Base-by-base conservation (phyloP, 2,113 vertebrate species). In the Eleginops maclovinus region DNA sequence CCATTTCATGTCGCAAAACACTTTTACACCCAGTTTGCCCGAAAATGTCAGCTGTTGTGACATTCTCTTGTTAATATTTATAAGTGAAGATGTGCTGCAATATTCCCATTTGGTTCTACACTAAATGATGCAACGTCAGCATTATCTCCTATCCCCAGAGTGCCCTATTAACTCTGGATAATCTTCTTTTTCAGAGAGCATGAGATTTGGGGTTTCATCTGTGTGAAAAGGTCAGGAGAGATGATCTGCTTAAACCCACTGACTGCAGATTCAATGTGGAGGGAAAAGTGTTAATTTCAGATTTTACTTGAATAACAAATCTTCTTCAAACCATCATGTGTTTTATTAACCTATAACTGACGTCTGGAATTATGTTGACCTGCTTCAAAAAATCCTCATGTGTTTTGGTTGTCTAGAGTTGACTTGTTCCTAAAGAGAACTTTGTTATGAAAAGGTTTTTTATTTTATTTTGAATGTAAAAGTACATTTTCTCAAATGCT, bases 231-330 rank as follows among this genome's bases (percentile, higher is more conserved):
- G 7, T 36, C 31, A 36, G 31, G 31, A 36, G 31, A 8, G 31
- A 8, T 4, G 16, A 61, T 61, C 63, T 40, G 41, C 17, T 66
- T 2, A 46, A 58, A 56, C n/a, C n/a, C 60, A 66, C 61, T 10
- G 50, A 58, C 60, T 26, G 65, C 55, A 44, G 64, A 36, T 31
- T 31, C 17, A 3, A 13, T 17, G 19, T 61, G 36, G 17, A 56
- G 2, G 49, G 8, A 46, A 12, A 64, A 26, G 50, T 71, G 50
- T n/a, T 4, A 54, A 36, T 63, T 26, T 70, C 12, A 49, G 24
- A 17, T 64, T 64, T 62, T 16, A 56, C 12, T n/a, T n/a, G 0
- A 26, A 10, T 2, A 16, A 65, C 74, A 49, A 80, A 14, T 73
- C 77, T 74, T 21, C 22, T 6, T 7, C 43, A 8, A 31, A 5